Conservation (phyloP, 2,888 invertebrate species). For the Patella pellucida region DNA sequence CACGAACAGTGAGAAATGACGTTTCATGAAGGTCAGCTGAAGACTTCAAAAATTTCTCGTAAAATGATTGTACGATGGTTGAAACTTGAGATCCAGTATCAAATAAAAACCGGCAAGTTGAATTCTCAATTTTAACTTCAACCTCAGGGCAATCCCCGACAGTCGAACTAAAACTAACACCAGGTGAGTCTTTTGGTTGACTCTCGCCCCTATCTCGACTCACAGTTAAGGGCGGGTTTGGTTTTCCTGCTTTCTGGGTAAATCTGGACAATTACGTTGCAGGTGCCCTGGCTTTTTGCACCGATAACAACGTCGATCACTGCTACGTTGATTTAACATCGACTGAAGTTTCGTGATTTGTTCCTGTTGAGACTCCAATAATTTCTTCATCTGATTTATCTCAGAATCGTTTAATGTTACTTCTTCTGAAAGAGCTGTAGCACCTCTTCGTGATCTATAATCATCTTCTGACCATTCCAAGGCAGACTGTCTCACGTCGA, state of each 20-base stretch:
- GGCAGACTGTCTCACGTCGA: not conserved
- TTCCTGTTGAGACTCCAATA: not conserved
- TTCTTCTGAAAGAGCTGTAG: not conserved
- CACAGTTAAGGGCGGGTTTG: not conserved
- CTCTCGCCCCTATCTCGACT: not conserved
- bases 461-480: conserved; percentile 10
- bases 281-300: not conserved
- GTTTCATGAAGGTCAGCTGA: no score
- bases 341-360: not conserved
- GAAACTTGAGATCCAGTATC: no score
- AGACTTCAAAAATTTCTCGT: no score
- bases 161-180: not conserved
- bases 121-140: no score
- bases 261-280: not conserved
- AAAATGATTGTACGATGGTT: no score
- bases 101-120: no score
- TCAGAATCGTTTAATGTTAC: not conserved
- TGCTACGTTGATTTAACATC: not conserved
- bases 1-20: no score
- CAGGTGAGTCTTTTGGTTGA: not conserved
- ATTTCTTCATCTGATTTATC: not conserved
- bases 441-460: not conserved
- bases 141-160: not conserved
- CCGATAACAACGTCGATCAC: not conserved
- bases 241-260: not conserved